Conservation (phyloP, 2,113 vertebrate genomes). For the Saguinus imperator region DNA sequence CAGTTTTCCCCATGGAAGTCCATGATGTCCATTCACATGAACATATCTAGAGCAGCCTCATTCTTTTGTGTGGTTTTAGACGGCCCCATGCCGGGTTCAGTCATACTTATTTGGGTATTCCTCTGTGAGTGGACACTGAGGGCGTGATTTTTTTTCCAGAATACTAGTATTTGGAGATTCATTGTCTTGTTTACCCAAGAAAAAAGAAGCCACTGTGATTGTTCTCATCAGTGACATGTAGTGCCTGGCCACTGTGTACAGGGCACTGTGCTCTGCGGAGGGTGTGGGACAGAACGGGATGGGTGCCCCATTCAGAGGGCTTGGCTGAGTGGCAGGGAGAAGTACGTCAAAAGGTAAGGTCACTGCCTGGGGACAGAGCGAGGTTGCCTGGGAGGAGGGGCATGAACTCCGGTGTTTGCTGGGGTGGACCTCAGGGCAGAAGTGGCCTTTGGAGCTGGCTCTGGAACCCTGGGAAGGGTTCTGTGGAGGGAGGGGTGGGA, state of each 20-base stretch:
- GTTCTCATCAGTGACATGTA: neutral
- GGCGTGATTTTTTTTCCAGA: neutral
- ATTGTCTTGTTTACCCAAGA: neutral
- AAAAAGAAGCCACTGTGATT: neutral
- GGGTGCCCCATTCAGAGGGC: neutral
- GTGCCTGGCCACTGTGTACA: rapidly evolving
- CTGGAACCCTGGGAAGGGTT: neutral
- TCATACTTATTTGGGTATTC: neutral
- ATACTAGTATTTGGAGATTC: neutral
- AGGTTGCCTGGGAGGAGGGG: no score
- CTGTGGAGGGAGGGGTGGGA: neutral
- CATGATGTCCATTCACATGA: neutral
- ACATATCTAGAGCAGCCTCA: neutral
- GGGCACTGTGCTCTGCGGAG: neutral
- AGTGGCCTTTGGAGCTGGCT: neutral
- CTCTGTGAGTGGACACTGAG: neutral
- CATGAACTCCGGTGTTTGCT: neutral
- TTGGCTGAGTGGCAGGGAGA: neutral
- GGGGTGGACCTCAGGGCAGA: neutral
- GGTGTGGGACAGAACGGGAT: rapidly evolving
- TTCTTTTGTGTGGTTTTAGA: neutral
- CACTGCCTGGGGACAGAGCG: neutral
- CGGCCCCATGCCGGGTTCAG: neutral
- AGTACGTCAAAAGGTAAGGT: neutral
- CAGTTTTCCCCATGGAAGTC: neutral